Evolutionary conservation across 1,140 invertebrate genomes (phyloP), one percentile per base, ranked within the genome.

Genomic region (Ceratina australensis): DNA sequence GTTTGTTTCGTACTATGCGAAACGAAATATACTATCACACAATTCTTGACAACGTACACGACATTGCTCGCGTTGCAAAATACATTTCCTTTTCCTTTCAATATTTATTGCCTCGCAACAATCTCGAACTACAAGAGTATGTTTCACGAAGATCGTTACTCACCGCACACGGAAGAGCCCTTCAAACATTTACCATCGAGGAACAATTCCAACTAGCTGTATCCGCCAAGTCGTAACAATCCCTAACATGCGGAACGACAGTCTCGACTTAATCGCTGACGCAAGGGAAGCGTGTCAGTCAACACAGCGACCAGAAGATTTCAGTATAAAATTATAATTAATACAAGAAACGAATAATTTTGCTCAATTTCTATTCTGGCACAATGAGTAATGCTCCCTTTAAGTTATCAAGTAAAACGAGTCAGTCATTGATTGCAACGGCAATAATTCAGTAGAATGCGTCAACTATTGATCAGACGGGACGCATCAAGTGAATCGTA

Each of bases 221-320:
- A 52, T 66, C 66, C 33, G 50, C 52, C 50, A 66, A 66, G 52
- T 74, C 33, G 52, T 12, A 0, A 49, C 33, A 47, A 18, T 49
- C 33, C n/a, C 26, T 33, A 66, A 7, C 22, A 42, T 18, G 16
- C 22, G 33, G 1, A 67, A 74, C 54, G 61, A 63, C 52, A 74
- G 72, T 74, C 66, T 74, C 52, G 33, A 59, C 63, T 74, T 66
- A 24, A 59, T 74, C 72, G 63, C 65, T 22, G 22, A 57, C 63
- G 26, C 18, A 5, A 20, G 50, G 28, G 3, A 26, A 66, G 2
- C 18, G n/a, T 56, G 56, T 47, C 61, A 16, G 42, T 49, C 18
- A 16, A 49, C 57, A 67, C 3, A 63, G 33, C 10, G 33, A 7
- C 66, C 50, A 52, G 50, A 52, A 52, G 50, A 12, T 52, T 52